Evolutionary conservation across 2,113 vertebrate genomes (phyloP), one percentile per base, ranked within the genome.

Genomic region (Microtus oregoni): DNA sequence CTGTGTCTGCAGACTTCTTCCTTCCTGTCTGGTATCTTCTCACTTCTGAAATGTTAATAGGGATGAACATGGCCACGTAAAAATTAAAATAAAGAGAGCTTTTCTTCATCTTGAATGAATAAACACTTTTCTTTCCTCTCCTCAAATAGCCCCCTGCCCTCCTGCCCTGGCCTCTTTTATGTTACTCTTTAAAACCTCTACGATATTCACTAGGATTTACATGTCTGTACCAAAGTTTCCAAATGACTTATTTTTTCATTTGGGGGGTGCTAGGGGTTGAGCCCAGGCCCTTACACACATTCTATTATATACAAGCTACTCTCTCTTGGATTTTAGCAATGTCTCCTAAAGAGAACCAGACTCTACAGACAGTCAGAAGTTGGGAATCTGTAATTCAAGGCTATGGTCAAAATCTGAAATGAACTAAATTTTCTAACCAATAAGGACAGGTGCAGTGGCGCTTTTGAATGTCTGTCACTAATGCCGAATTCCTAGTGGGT

Each of bases 391-490:
- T 32, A 38, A 65, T 58, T 30, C 7, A 15, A 61, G 32, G 13
- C 50, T 83, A 44, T n/a, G 12, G 4, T 32, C 4, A 35, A 61
- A 94, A 85, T 44, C 17, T 73, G 41, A 47, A 75, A 28, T 28
- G n/a, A 14, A 63, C 9, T 17, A 12, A 52, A n/a, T 65, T 41
- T 88, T 87, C 52, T 86, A 7, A 15, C 7, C 30, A 77, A 28
- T 3, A 28, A 65, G 47, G 5, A 41, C 22, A 9, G 22, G 30
- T 73, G 0, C 20, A 17, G 2, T 26, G 63, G 3, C 73, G 19
- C 24, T 12, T 24, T 1, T 5, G 26, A 7, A 1, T 4, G 9
- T 12, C 7, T 10, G 13, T 5, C n/a, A 35, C 30, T 70, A 63
- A 63, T 58, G 26, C 52, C 26, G 38, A 65, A 87, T 17, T 0